Percentiles rank a stretch among this genome's conserved stretches.
Evolutionary conservation across 2,113 vertebrate species (phyloP).

Genomic region (Tragelaphus strepsiceros): DNA sequence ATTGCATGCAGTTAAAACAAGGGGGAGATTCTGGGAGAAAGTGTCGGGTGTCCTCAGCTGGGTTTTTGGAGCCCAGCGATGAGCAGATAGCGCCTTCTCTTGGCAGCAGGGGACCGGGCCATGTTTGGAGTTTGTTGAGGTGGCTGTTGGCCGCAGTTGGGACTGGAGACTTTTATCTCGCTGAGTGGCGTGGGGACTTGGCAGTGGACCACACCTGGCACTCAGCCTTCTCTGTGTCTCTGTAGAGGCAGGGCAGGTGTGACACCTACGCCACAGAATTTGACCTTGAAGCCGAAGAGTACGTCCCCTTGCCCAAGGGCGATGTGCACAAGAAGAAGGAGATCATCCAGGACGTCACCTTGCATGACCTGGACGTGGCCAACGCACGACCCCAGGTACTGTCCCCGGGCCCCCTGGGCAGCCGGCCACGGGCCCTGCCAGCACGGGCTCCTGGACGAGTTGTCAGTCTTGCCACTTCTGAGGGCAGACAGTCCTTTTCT

Average conservation of each 20-base stretch:
- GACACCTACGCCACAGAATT: conserved; percentile 99
- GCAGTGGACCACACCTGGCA: conserved; percentile 71
- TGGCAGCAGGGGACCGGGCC: conserved; percentile 67
- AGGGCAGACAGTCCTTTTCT: conserved; percentile 34
- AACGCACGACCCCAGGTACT: conserved; percentile 96
- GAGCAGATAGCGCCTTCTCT: conserved; percentile 79
- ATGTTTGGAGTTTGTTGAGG: conserved; percentile 82
- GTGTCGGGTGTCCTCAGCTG: conserved; percentile 66
- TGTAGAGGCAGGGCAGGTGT: conserved; percentile 96
- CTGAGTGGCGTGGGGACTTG: conserved; percentile 72
- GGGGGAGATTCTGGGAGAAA: conserved; percentile 60
- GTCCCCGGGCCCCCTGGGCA: neutral
- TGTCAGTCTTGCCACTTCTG: neutral
- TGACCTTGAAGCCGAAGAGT: conserved; percentile 98
- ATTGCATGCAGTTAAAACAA: conserved; percentile 67
- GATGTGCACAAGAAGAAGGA: conserved; percentile 99
- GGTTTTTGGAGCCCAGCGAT: conserved; percentile 68
- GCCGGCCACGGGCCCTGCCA: neutral
- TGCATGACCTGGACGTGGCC: conserved; percentile 96
- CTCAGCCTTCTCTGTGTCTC: conserved; percentile 68
- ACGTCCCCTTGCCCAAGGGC: conserved; percentile 97
- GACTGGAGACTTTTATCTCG: conserved; percentile 59
- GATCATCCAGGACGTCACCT: conserved; percentile 97
- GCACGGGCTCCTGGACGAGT: neutral
- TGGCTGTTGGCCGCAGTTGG: conserved; percentile 74